These are phyloP conservation scores for Calameuta pallipes DNA, from an alignment of 2,888 invertebrate genomes.

Conservation along the genomic window DNA sequence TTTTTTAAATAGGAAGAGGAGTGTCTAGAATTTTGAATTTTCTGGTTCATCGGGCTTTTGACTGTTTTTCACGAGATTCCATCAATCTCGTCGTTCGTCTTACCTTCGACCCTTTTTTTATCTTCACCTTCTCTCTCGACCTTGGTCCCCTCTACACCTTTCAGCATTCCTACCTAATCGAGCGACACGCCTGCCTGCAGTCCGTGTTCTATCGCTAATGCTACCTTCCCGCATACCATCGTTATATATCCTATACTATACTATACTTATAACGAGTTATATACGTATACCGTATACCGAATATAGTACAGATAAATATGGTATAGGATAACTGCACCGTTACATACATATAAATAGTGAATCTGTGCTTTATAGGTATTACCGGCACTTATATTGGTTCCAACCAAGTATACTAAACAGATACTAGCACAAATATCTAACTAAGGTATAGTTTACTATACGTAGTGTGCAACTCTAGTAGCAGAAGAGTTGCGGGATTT, in stretches of 20 bases:
- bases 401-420: background rate
- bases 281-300: background rate
- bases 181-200: conserved; percentile 46
- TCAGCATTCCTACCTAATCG: conserved; percentile 56
- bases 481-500: background rate
- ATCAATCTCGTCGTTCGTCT: background rate
- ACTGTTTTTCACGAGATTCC: background rate
- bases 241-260: background rate
- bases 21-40: background rate
- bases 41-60: background rate
- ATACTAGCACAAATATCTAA: background rate
- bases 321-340: background rate
- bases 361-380: background rate
- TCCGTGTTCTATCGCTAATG: conserved; percentile 14
- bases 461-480: background rate
- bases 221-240: conserved; percentile 2
- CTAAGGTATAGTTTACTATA: background rate
- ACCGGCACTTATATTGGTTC: background rate
- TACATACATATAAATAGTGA: background rate
- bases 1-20: background rate
- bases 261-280: background rate
- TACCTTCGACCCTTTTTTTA: conserved; percentile 31
- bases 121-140: conserved; percentile 30
- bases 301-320: background rate
- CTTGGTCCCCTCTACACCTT: conserved; percentile 51